These are phyloP conservation scores for Synchiropus splendidus DNA, from an alignment of 2,113 vertebrate genomes.

Conservation along the genomic window DNA sequence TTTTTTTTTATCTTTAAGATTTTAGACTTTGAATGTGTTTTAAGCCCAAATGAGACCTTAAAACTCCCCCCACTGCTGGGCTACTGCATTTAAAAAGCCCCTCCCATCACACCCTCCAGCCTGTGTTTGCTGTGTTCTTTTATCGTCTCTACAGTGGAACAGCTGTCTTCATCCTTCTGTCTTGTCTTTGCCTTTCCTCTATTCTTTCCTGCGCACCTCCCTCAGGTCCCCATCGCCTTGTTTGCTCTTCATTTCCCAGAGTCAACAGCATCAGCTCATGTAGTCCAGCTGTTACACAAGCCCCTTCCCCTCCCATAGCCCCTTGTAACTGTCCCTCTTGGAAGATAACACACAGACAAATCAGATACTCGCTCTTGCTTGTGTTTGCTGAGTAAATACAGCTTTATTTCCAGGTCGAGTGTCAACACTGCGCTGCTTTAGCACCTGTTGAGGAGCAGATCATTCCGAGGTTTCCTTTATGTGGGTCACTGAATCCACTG, in stretches of 20 bases:
- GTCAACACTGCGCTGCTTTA: conserved; percentile 5
- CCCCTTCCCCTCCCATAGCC: conserved; percentile 5
- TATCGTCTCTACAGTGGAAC: conserved; percentile 42
- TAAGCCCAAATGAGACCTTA: no score
- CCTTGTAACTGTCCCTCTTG: conserved; percentile 14
- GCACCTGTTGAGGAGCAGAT: conserved; percentile 20
- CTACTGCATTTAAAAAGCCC: conserved; percentile 26
- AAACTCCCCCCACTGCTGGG: neutral
- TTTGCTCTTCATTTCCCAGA: conserved; percentile 53
- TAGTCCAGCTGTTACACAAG: conserved; percentile 55
- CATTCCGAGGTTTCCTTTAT: neutral
- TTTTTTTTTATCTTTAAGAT: no score
- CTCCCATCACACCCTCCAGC: conserved; percentile 18
- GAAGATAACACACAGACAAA: conserved; percentile 33
- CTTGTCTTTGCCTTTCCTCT: conserved; percentile 19
- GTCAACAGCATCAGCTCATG: conserved; percentile 46
- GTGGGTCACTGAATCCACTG: no score
- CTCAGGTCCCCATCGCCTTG: conserved; percentile 9
- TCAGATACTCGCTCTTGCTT: conserved; percentile 26
- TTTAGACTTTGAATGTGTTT: no score
- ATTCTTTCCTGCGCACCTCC: conserved; percentile 20
- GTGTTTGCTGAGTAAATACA: conserved; percentile 45
- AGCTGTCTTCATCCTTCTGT: conserved; percentile 40
- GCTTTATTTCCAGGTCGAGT: conserved; percentile 17
- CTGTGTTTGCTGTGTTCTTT: conserved; percentile 39